Evolutionary conservation across 2,888 invertebrate species (phyloP).

Genomic region (Xestia c-nigrum): DNA sequence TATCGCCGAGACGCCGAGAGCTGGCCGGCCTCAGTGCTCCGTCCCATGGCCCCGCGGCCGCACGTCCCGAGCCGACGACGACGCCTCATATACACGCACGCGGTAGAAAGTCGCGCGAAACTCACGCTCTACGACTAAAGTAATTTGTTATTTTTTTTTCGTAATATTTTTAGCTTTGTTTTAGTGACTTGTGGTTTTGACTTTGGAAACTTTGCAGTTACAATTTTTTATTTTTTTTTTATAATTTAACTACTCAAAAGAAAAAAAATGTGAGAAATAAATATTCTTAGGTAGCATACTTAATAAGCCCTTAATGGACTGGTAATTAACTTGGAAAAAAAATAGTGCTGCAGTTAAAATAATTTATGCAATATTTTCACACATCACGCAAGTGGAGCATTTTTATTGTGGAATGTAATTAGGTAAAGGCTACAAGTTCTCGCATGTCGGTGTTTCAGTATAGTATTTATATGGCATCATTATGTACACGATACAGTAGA

Average conservation of each 20-base stretch:
- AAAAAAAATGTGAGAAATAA: background rate
- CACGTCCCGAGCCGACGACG: conserved; percentile 67
- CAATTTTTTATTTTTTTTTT: background rate
- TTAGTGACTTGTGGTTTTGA: conserved; percentile 39
- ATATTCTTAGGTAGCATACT: background rate
- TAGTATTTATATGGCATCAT: conserved; percentile 40
- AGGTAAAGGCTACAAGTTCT: conserved; percentile 38
- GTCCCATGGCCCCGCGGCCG: conserved; percentile 73
- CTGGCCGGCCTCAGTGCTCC: conserved; percentile 70
- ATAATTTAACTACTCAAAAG: background rate
- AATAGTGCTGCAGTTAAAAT: conserved; percentile 23
- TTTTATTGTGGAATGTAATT: conserved; percentile 54
- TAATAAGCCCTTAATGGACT: background rate
- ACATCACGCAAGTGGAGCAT: conserved; percentile 50
- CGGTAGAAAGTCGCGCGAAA: conserved; percentile 74
- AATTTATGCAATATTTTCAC: conserved; percentile 45
- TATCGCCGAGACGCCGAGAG: conserved; percentile 22
- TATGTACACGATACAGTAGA: conserved; percentile 34
- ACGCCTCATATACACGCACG: conserved; percentile 64
- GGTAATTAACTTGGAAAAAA: conserved; percentile 17
- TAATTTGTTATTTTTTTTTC: conserved; percentile 30
- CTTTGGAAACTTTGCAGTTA: background rate
- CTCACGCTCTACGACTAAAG: conserved; percentile 45
- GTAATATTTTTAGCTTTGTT: conserved; percentile 4
- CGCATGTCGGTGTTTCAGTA: conserved; percentile 42